Conservation (phyloP, 2,797 vertebrate species). For the Telmatherina bonti region DNA sequence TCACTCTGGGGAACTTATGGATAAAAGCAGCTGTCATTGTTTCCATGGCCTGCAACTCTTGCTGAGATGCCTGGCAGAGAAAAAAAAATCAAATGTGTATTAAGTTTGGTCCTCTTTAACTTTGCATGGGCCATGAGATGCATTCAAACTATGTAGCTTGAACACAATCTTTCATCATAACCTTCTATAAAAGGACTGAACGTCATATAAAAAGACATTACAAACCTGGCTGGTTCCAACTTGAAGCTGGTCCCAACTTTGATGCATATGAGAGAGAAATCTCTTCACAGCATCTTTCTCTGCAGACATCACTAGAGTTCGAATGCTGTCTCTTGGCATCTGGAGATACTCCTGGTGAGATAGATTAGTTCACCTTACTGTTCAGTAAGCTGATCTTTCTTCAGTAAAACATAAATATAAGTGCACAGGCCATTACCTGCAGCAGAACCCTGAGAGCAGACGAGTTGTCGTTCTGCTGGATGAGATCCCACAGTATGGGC, state of each 20-base stretch:
- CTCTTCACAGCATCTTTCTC: conserved; percentile 87
- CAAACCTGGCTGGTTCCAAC: conserved; percentile 85
- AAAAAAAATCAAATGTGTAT: conserved; percentile 34
- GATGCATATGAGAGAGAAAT: conserved; percentile 89
- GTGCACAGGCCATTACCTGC: conserved; percentile 79
- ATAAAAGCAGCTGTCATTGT: conserved; percentile 90
- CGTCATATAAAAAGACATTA: conserved; percentile 10
- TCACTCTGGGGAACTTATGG: conserved; percentile 88
- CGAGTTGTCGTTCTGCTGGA: conserved; percentile 86
- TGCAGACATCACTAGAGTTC: conserved; percentile 86
- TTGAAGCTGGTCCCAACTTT: conserved; percentile 87
- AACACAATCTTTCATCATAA: neutral
- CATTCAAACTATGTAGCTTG: conserved; percentile 19
- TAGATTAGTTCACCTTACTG: conserved; percentile 8
- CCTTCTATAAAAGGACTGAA: neutral
- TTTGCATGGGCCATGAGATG: conserved; percentile 22
- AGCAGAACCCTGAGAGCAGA: conserved; percentile 86
- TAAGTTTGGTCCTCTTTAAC: conserved; percentile 37
- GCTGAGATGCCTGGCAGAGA: conserved; percentile 82
- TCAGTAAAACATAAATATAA: conserved; percentile 7
- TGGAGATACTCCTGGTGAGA: conserved; percentile 87
- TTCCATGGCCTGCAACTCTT: conserved; percentile 88
- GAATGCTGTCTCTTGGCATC: conserved; percentile 89
- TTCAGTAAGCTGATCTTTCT: conserved; percentile 10
- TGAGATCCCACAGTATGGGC: conserved; percentile 90